These are phyloP conservation scores for Uropetala carovei DNA, from an alignment of 2,888 invertebrate genomes.

Conservation along the genomic window DNA sequence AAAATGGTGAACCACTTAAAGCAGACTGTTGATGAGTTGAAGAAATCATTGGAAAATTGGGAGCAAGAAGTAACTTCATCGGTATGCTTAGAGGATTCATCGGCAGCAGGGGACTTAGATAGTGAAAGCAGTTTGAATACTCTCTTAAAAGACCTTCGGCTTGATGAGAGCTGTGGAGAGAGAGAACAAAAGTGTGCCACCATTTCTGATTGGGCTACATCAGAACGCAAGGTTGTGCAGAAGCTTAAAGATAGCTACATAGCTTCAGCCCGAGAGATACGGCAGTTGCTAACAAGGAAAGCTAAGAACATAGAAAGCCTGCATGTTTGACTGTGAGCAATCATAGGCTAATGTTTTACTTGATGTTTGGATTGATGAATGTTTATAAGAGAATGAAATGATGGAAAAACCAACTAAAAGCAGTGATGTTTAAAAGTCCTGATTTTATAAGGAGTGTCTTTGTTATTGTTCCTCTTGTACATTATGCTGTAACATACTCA, in stretches of 20 bases:
- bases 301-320: conserved; percentile 49
- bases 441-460: conserved; percentile 58
- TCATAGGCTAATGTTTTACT: conserved; percentile 15
- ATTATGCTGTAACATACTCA: conserved; percentile 60
- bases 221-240: conserved; percentile 41
- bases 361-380: conserved; percentile 19
- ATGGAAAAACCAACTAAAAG: conserved; percentile 23
- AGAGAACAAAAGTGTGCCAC: conserved; percentile 2
- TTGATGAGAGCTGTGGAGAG: neutral
- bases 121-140: conserved; percentile 55
- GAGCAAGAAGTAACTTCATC: conserved; percentile 25
- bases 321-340: conserved; percentile 56
- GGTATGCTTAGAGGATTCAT: neutral
- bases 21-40: conserved; percentile 30
- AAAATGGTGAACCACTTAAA: conserved; percentile 36
- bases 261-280: conserved; percentile 39
- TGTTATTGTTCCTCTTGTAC: conserved; percentile 62
- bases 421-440: conserved; percentile 57
- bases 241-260: conserved; percentile 44
- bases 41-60: conserved; percentile 36
- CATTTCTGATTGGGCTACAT: conserved; percentile 8
- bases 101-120: conserved; percentile 3
- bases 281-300: conserved; percentile 30
- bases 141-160: conserved; percentile 43
- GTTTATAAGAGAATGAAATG: conserved; percentile 36